Evolutionary conservation across 1,140 invertebrate genomes (phyloP).

Genomic region (Homalodisca vitripennis): DNA sequence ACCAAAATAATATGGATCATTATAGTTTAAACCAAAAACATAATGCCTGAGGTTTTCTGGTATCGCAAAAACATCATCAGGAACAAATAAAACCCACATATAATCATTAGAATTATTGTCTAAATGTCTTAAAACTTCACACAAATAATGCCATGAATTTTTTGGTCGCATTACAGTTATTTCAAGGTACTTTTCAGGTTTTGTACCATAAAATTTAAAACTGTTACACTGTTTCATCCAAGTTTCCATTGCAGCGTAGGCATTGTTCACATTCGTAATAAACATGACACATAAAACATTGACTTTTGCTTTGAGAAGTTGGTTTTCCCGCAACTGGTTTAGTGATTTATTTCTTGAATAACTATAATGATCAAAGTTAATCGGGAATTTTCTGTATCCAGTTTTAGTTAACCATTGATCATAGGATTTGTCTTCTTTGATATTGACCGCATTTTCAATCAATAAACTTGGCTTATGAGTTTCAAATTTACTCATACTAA

Average conservation of each 20-base stretch:
- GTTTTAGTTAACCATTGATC: not conserved
- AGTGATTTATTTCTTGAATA: not conserved
- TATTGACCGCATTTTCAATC: too few species aligned
- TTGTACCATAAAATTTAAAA: constrained; percentile 31
- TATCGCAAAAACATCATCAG: constrained; percentile 39
- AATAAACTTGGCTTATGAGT: too few species aligned
- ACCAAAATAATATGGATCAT: constrained; percentile 38
- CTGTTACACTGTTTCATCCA: constrained; percentile 38
- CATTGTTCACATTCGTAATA: constrained; percentile 35
- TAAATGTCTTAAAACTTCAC: constrained; percentile 34
- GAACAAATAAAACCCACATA: constrained; percentile 40
- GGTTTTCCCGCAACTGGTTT: not conserved
- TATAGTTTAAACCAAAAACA: constrained; percentile 36
- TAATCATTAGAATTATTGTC: constrained; percentile 16
- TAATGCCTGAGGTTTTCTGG: constrained; percentile 41
- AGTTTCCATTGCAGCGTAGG: constrained; percentile 35
- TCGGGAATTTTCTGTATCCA: not conserved
- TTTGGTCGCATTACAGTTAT: constrained; percentile 27
- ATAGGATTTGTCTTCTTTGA: too few species aligned
- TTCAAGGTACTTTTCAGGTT: constrained; percentile 24
- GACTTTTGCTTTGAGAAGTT: constrained; percentile 34
- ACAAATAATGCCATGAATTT: constrained; percentile 40
- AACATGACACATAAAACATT: constrained; percentile 39
- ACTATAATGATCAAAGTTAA: constrained; percentile 8
- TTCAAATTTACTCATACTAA: not conserved